Evolutionary conservation across 2,113 vertebrate species (phyloP).

Genomic region (Otocyon megalotis): DNA sequence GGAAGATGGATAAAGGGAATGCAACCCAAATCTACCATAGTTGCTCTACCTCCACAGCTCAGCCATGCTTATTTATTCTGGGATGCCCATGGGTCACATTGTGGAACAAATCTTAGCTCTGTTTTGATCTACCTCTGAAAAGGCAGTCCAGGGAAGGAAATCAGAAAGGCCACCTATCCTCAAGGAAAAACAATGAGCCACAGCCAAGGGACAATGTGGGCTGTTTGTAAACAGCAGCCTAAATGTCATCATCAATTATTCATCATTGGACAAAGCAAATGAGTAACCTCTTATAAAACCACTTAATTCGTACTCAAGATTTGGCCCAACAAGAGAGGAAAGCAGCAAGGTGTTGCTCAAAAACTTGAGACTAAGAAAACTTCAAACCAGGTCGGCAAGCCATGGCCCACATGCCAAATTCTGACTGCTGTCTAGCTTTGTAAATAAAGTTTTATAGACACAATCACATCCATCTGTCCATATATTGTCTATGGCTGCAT

Average conservation of each 20-base stretch:
- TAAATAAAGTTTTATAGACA: slow-evolving; percentile 37
- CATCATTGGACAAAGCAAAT: slow-evolving; percentile 63
- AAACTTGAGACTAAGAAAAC: slow-evolving; percentile 43
- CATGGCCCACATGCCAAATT: neutral
- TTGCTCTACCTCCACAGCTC: neutral
- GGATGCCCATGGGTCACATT: slow-evolving; percentile 25
- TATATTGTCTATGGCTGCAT: neutral
- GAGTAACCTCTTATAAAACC: slow-evolving; percentile 55
- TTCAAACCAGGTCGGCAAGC: neutral
- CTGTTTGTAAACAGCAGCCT: slow-evolving; percentile 74
- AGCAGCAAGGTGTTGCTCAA: neutral
- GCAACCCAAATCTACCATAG: neutral
- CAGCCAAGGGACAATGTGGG: slow-evolving; percentile 41
- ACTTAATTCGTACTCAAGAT: slow-evolving; percentile 56
- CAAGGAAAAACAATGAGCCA: slow-evolving; percentile 71
- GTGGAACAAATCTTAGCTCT: slow-evolving; percentile 52
- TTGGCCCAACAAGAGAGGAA: slow-evolving; percentile 17
- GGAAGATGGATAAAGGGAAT: slow-evolving; percentile 20
- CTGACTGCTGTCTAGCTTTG: neutral
- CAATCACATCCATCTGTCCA: neutral
- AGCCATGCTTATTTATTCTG: slow-evolving; percentile 48
- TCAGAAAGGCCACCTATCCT: slow-evolving; percentile 65
- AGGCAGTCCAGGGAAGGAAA: slow-evolving; percentile 46
- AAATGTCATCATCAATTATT: slow-evolving; percentile 80
- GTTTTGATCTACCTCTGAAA: slow-evolving; percentile 57